phyloP scores from a whole-genome alignment of 1,140 invertebrate genomes.

The Ctenoplectra terminalis region DNA sequence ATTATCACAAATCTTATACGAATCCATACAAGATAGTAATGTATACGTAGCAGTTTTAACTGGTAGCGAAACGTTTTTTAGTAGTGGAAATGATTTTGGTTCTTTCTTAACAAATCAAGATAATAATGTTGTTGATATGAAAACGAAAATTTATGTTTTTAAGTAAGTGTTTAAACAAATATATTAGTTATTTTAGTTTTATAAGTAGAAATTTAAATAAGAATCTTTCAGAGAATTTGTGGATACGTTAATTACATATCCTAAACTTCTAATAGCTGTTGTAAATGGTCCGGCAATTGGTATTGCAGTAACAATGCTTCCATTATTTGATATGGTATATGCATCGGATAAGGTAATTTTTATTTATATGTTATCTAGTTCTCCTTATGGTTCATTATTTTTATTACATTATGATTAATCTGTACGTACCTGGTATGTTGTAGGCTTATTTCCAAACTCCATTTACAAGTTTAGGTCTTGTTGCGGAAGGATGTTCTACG shows the following conservation, averaged over 20 bases:
- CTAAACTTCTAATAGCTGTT: constrained; percentile 93
- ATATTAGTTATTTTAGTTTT: constrained; percentile 6
- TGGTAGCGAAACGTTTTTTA: constrained; percentile 91
- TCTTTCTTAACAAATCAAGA: constrained; percentile 27
- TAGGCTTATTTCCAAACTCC: constrained; percentile 94
- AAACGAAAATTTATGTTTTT: background rate
- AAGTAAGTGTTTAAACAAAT: constrained; percentile 52
- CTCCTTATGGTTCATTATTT: background rate
- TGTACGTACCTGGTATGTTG: constrained; percentile 5
- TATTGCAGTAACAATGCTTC: constrained; percentile 91
- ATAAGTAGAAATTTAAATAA: background rate
- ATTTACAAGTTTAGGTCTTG: constrained; percentile 91
- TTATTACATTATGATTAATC: background rate
- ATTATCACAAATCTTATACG: constrained; percentile 86
- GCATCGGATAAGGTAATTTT: constrained; percentile 88
- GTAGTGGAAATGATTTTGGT: constrained; percentile 94
- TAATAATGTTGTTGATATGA: background rate
- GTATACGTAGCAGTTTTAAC: constrained; percentile 88
- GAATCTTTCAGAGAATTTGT: constrained; percentile 86
- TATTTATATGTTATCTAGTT: background rate
- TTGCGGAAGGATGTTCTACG: constrained; percentile 93
- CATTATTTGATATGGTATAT: constrained; percentile 95
- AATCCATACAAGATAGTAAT: constrained; percentile 86
- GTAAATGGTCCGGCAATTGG: constrained; percentile 98
- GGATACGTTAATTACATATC: constrained; percentile 91